Evolutionary conservation across 2,888 invertebrate genomes (phyloP).

Genomic region (Noctua janthina): DNA sequence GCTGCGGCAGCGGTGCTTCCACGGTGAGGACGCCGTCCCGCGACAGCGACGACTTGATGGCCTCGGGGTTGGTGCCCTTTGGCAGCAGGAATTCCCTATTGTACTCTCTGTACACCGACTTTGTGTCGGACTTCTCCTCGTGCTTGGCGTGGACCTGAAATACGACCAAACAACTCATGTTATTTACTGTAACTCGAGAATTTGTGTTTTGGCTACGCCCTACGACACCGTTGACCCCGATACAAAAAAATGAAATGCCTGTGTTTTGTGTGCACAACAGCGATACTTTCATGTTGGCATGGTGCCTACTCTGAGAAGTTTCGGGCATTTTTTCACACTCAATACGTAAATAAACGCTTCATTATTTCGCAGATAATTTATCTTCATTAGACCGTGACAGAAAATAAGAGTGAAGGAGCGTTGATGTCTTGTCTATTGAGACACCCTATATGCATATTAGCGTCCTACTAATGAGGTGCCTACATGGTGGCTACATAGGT

Average conservation of each 20-base stretch:
- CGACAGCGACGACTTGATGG: slow-evolving; percentile 98
- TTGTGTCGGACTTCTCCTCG: slow-evolving; percentile 99
- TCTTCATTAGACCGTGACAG: slow-evolving; percentile 76
- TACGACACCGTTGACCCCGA: slow-evolving; percentile 76
- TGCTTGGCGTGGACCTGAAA: slow-evolving; percentile 98
- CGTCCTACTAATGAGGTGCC: slow-evolving; percentile 25
- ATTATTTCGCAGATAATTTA: slow-evolving; percentile 76
- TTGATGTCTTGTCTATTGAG: slow-evolving; percentile 46
- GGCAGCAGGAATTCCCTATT: slow-evolving; percentile 99
- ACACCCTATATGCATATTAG: slow-evolving; percentile 27
- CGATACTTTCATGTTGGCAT: slow-evolving; percentile 78
- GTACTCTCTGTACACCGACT: slow-evolving; percentile 99
- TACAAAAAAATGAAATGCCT: slow-evolving; percentile 68
- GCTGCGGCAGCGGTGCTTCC: slow-evolving; percentile 98
- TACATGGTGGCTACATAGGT: background rate
- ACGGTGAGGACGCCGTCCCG: slow-evolving; percentile 99
- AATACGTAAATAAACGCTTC: slow-evolving; percentile 74
- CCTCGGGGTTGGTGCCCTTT: slow-evolving; percentile 98
- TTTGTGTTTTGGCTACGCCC: slow-evolving; percentile 62
- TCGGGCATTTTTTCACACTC: slow-evolving; percentile 74
- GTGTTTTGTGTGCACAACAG: slow-evolving; percentile 69
- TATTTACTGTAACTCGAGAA: slow-evolving; percentile 38
- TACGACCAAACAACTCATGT: slow-evolving; percentile 55
- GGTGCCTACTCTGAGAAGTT: slow-evolving; percentile 74
- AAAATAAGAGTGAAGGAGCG: slow-evolving; percentile 56